Conservation (phyloP, 2,888 invertebrate genomes). For the Eledone cirrhosa region DNA sequence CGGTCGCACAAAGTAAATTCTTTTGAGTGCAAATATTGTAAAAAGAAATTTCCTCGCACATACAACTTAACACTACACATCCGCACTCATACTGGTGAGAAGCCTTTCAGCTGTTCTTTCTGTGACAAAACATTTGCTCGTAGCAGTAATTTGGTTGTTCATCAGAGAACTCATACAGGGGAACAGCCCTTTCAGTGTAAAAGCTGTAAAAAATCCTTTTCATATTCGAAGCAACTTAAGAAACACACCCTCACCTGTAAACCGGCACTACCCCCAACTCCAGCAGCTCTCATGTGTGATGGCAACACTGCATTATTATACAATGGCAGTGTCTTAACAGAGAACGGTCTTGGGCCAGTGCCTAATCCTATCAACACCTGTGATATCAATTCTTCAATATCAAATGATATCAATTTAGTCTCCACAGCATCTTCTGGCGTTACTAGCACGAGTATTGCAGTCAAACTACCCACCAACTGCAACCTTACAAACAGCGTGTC, state of each 20-base stretch:
- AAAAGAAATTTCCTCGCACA: conserved; percentile 14
- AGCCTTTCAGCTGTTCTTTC: conserved; percentile 14
- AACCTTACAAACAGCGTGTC: neutral
- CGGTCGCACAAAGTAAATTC: conserved; percentile 15
- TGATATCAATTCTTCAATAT: conserved; percentile 1
- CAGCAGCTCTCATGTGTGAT: neutral
- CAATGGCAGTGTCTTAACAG: neutral
- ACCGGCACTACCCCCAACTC: neutral
- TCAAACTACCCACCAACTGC: neutral
- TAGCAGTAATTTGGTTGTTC: conserved; percentile 13
- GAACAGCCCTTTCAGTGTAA: conserved; percentile 22
- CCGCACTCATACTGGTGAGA: conserved; percentile 19
- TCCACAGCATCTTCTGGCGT: conserved; percentile 6
- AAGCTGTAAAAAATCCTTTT: conserved; percentile 15
- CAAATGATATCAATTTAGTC: conserved; percentile 18
- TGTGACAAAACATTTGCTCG: conserved; percentile 20
- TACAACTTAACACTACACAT: conserved; percentile 16
- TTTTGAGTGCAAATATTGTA: conserved; percentile 14
- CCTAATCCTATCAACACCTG: conserved; percentile 3
- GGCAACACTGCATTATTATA: neutral
- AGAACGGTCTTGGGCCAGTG: neutral
- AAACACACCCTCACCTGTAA: neutral
- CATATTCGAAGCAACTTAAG: conserved; percentile 17
- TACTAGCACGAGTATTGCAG: neutral
- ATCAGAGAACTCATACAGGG: neutral